phyloP scores from a whole-genome alignment of 2,888 invertebrate species.

The Ophion costatus region DNA sequence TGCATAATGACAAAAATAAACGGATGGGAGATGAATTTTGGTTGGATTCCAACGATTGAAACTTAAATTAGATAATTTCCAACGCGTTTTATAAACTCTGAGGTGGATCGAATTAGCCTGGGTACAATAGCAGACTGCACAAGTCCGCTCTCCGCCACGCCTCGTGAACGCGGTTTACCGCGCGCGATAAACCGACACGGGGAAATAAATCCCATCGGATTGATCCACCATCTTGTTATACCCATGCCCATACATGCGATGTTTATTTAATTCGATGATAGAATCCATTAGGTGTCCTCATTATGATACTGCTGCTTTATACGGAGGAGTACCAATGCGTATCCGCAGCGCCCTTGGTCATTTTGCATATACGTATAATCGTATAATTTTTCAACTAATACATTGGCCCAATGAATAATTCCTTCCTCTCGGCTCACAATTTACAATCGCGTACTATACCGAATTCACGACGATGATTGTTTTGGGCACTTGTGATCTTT shows the following conservation, averaged over 20 bases:
- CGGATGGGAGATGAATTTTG: no score
- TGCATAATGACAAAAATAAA: neutral
- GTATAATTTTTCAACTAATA: neutral
- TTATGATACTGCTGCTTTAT: slow-evolving; percentile 33
- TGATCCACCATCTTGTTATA: slow-evolving; percentile 13
- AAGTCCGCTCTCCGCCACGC: no score
- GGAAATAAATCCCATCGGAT: slow-evolving; percentile 16
- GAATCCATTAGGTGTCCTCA: slow-evolving; percentile 43
- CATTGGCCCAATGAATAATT: slow-evolving; percentile 26
- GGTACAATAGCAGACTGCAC: no score
- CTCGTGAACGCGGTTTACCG: neutral
- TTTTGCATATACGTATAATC: neutral
- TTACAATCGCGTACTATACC: neutral
- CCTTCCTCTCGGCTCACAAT: neutral
- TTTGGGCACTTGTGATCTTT: neutral
- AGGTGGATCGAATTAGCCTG: no score
- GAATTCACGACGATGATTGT: slow-evolving; percentile 10
- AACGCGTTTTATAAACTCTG: no score
- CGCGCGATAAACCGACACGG: neutral
- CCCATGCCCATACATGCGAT: slow-evolving; percentile 8
- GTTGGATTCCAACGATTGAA: no score
- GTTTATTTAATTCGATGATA: slow-evolving; percentile 34
- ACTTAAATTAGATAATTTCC: no score
- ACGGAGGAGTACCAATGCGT: slow-evolving; percentile 13
- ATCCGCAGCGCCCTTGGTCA: slow-evolving; percentile 1